These are phyloP conservation scores for Propithecus coquereli DNA, from an alignment of 2,113 vertebrate genomes.

Conservation along the genomic window DNA sequence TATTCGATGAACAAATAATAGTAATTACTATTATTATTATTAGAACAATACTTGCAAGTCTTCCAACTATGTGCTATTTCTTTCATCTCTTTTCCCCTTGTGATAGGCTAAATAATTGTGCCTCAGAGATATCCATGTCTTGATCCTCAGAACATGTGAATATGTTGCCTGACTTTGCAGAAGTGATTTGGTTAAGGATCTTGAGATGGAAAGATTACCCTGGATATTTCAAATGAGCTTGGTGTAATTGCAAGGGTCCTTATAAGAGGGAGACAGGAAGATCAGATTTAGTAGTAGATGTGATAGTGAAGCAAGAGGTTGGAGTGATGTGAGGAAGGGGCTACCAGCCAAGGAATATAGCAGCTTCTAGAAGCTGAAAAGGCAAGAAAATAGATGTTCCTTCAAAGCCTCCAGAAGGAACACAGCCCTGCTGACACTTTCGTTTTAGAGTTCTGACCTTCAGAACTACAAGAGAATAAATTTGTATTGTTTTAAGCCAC, in stretches of 20 bases:
- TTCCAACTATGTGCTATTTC: neutral
- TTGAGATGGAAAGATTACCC: neutral
- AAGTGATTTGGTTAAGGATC: neutral
- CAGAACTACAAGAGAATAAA: neutral
- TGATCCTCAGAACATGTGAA: neutral
- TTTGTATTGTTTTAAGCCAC: neutral
- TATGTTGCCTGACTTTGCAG: neutral
- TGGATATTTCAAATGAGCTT: neutral
- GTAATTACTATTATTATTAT: neutral
- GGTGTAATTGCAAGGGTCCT: fast-evolving
- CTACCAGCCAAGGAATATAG: neutral
- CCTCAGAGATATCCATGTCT: neutral
- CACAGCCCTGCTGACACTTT: neutral
- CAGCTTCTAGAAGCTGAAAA: neutral
- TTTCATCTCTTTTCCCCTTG: neutral
- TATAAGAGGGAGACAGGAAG: neutral
- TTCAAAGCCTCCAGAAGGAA: neutral
- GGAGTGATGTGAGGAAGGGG: neutral
- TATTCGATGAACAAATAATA: neutral
- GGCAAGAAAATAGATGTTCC: neutral
- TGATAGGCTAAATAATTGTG: neutral
- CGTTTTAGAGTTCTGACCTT: neutral
- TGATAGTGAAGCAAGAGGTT: neutral
- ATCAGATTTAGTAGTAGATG: neutral
- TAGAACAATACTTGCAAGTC: neutral